phyloP scores from a whole-genome alignment of 1,140 invertebrate genomes.

The Brachionus sp. region DNA sequence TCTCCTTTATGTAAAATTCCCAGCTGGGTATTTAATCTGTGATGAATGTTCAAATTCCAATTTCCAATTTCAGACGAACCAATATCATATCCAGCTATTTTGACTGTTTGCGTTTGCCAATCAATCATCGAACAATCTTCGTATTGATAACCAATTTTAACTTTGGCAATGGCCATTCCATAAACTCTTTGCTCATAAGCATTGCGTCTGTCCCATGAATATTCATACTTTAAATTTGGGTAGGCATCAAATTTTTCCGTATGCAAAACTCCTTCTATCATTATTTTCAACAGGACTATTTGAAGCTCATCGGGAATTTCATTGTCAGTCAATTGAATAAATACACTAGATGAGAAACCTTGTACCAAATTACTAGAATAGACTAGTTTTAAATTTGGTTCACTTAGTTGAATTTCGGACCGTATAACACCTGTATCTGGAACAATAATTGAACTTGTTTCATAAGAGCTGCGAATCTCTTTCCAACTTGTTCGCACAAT shows the following conservation, averaged over 20 bases:
- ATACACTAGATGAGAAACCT: conserved; percentile 84
- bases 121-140: conserved; percentile 84
- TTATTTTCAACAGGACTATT: conserved; percentile 78
- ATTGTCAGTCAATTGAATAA: conserved; percentile 79
- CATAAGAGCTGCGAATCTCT: conserved; percentile 45
- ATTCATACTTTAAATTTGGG: conserved; percentile 85
- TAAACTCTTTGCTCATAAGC: conserved; percentile 92
- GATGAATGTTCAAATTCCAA: conserved; percentile 95
- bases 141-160: conserved; percentile 84
- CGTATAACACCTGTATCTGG: conserved; percentile 47
- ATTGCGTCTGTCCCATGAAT: conserved; percentile 93
- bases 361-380: conserved; percentile 60
- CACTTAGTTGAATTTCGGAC: conserved; percentile 15
- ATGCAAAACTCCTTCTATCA: conserved; percentile 84
- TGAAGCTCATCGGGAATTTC: conserved; percentile 73
- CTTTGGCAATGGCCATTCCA: conserved; percentile 60
- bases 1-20: conserved; percentile 94
- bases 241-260: conserved; percentile 90
- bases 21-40: conserved; percentile 85
- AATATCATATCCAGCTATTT: conserved; percentile 89
- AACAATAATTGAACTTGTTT: conserved; percentile 45
- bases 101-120: conserved; percentile 90
- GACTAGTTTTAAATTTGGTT: conserved; percentile 13
- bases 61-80: conserved; percentile 91
- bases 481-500: conserved; percentile 43